Conservation (phyloP, 1,140 invertebrate genomes). For the Drosophila pandora region DNA sequence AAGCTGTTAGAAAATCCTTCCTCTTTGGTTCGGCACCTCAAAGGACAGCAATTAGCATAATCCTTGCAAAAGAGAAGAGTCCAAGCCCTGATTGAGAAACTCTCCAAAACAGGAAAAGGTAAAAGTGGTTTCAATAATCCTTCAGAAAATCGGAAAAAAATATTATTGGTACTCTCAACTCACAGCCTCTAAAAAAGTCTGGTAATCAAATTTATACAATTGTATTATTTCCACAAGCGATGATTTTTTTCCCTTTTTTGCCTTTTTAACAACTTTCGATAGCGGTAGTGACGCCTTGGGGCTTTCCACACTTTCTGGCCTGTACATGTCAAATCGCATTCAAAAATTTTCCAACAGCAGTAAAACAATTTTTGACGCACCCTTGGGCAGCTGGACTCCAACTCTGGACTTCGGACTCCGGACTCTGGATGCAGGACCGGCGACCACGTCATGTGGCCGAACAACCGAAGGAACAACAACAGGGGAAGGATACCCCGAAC, state of each 20-base stretch:
- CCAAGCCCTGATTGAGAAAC: neutral
- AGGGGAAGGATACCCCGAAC: slow-evolving; percentile 39
- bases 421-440: slow-evolving; percentile 10
- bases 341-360: slow-evolving; percentile 43
- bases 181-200: too few relatives aligned
- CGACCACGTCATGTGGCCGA: slow-evolving; percentile 73
- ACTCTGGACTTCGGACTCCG: slow-evolving; percentile 3
- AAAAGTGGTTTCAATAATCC: too few relatives aligned
- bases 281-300: slow-evolving; percentile 24
- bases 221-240: neutral
- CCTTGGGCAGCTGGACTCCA: slow-evolving; percentile 17
- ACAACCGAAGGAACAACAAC: slow-evolving; percentile 56
- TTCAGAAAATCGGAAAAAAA: too few relatives aligned
- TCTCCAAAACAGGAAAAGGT: neutral
- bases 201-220: neutral
- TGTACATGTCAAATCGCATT: slow-evolving; percentile 52
- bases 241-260: slow-evolving; percentile 7
- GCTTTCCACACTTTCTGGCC: slow-evolving; percentile 23
- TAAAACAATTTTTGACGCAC: slow-evolving; percentile 56
- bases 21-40: slow-evolving; percentile 3
- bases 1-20: neutral
- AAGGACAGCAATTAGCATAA: slow-evolving; percentile 34
- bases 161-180: neutral
- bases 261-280: slow-evolving; percentile 32
- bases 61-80: slow-evolving; percentile 6